These are phyloP conservation scores for Iphiclides podalirius DNA, from an alignment of 2,888 invertebrate species.

Conservation along the genomic window DNA sequence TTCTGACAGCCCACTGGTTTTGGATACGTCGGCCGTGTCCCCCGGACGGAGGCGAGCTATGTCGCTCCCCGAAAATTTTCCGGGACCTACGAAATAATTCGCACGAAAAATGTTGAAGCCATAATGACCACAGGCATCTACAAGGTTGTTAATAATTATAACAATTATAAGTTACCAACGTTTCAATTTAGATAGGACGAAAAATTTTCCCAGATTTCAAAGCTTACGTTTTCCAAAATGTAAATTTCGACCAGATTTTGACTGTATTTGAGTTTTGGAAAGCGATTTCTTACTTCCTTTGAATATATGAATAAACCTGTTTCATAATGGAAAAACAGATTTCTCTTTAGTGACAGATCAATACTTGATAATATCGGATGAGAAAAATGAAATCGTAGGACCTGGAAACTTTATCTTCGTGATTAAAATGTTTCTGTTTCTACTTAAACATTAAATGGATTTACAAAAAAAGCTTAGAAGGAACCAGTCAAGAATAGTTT, in stretches of 20 bases:
- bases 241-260: background rate
- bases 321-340: background rate
- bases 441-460: no score
- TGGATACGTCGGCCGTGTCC: constrained; percentile 35
- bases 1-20: constrained; percentile 61
- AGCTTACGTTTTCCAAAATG: background rate
- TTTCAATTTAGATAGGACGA: no score
- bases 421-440: no score
- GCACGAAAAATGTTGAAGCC: background rate
- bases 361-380: no score
- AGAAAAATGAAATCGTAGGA: no score
- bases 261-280: background rate
- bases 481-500: no score
- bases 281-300: background rate
- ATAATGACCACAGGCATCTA: no score
- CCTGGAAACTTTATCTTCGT: no score
- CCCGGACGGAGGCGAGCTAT: constrained; percentile 48
- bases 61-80: constrained; percentile 38
- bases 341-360: background rate
- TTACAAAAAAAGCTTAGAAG: no score
- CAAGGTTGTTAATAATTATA: no score
- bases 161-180: no score
- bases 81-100: background rate
- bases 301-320: background rate
- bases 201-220: no score